phyloP scores from a whole-genome alignment of 2,888 invertebrate species.

The Lasius platythorax region DNA sequence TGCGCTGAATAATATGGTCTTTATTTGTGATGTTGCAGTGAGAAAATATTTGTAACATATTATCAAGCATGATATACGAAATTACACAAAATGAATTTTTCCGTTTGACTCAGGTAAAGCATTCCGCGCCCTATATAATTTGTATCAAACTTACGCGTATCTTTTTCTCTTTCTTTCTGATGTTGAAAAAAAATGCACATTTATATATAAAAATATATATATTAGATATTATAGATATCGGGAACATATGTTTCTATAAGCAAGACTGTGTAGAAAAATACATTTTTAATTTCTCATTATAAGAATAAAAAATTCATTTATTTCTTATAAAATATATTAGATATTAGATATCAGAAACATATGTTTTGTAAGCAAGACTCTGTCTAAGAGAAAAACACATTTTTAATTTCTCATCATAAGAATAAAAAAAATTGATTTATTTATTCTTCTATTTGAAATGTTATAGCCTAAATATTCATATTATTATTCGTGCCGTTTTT shows the following conservation, averaged over 20 bases:
- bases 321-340: neutral
- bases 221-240: neutral
- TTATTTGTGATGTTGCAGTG: slow-evolving; percentile 19
- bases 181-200: neutral
- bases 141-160: neutral
- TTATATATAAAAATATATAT: neutral
- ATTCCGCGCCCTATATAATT: neutral
- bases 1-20: slow-evolving; percentile 19
- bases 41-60: slow-evolving; percentile 18
- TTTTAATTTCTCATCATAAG: neutral
- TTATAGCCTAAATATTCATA: neutral
- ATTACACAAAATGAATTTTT: neutral
- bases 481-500: neutral
- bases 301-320: neutral
- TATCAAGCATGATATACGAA: neutral
- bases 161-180: neutral
- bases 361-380: neutral
- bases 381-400: neutral
- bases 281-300: neutral
- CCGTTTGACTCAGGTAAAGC: neutral
- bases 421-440: neutral
- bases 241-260: neutral
- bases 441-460: neutral
- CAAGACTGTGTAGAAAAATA: neutral
- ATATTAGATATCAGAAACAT: neutral